Percentiles rank a stretch among this genome's conserved stretches.
phyloP scores from a whole-genome alignment of 1,140 invertebrate genomes.

The Dendroctonus valens region DNA sequence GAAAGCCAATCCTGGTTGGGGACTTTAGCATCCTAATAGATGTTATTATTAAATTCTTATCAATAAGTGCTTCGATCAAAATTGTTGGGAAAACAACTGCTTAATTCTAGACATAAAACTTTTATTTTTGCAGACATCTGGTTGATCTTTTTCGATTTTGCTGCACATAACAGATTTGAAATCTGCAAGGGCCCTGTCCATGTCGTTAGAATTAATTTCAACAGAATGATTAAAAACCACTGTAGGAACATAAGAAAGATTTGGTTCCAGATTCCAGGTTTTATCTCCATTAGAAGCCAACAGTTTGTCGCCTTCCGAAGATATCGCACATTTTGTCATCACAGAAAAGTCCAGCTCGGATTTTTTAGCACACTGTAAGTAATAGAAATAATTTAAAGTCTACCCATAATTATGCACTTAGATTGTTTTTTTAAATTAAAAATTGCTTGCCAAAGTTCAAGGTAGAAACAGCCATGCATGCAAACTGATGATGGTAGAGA shows the following conservation, averaged over 20 bases:
- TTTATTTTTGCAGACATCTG: conserved; percentile 22
- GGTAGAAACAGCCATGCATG: too few species aligned
- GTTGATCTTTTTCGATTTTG: conserved; percentile 32
- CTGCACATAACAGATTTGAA: conserved; percentile 35
- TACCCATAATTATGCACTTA: neutral
- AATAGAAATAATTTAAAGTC: neutral
- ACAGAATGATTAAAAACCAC: conserved; percentile 56
- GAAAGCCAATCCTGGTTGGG: too few species aligned
- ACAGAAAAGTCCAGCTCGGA: conserved; percentile 27
- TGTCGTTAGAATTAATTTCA: conserved; percentile 21
- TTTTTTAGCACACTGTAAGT: conserved; percentile 38
- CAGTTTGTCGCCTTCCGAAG: conserved; percentile 53
- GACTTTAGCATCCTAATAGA: too few species aligned
- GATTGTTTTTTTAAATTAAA: too few species aligned
- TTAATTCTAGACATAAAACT: conserved; percentile 11
- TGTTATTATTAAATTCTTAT: too few species aligned
- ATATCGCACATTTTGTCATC: conserved; percentile 22
- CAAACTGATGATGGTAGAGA: too few species aligned
- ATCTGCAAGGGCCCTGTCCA: conserved; percentile 35
- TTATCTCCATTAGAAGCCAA: conserved; percentile 58
- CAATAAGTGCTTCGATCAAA: too few species aligned
- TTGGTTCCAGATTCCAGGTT: conserved; percentile 54
- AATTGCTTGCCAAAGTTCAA: too few species aligned
- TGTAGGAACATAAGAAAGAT: conserved; percentile 62
- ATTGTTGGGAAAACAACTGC: conserved; percentile 1